A percentile compares a stretch with the other conserved stretches of the same genome.
These are phyloP conservation scores for Danio albolineatus DNA, from an alignment of 2,797 vertebrate genomes.

Conservation along the genomic window DNA sequence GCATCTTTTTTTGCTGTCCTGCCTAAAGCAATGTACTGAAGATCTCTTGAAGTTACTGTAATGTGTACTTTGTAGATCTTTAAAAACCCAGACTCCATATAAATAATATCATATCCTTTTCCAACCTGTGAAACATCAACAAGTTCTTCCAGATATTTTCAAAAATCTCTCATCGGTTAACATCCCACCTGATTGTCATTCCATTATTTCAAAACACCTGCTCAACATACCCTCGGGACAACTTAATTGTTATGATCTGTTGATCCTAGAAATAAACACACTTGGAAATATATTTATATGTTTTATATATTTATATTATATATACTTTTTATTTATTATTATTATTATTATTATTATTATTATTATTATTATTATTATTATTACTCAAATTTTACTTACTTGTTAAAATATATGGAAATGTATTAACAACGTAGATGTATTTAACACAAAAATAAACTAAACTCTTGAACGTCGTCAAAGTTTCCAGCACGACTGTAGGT, in stretches of 20 bases:
- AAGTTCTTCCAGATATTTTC: background rate
- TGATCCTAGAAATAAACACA: background rate
- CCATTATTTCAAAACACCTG: background rate
- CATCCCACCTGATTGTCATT: background rate
- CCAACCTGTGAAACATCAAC: background rate
- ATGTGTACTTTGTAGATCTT: slow-evolving; percentile 2
- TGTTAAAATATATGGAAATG: too few species aligned
- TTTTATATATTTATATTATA: too few species aligned
- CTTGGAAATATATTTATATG: too few species aligned
- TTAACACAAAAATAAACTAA: background rate
- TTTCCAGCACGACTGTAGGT: slow-evolving; percentile 4
- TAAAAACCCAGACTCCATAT: background rate
- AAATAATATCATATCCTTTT: background rate
- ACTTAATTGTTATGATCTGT: background rate
- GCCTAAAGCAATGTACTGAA: background rate
- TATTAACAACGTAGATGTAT: background rate
- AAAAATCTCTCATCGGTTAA: background rate
- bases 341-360: too few species aligned
- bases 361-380: too few species aligned
- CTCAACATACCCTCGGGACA: background rate
- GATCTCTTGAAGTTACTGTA: background rate
- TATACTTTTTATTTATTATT: too few species aligned
- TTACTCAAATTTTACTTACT: too few species aligned
- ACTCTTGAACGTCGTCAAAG: background rate
- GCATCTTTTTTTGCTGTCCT: background rate